Conservation (phyloP, 2,888 invertebrate species). For the Archips crataeganus region DNA sequence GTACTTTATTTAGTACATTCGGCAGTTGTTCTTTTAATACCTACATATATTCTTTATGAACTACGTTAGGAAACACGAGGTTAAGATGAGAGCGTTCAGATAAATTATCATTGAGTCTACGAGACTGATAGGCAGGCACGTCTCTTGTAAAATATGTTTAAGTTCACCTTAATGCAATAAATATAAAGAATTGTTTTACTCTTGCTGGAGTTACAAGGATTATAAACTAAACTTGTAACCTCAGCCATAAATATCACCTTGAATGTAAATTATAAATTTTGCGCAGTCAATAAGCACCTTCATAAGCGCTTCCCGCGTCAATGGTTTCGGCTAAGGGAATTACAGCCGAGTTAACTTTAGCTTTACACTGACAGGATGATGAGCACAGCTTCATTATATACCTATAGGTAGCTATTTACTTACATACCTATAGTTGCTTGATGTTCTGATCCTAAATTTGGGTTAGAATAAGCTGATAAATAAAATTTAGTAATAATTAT, state of each 20-base stretch:
- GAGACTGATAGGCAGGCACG: too few species aligned
- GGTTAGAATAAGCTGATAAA: not conserved
- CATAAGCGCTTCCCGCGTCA: constrained; percentile 13
- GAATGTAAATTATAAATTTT: constrained; percentile 1
- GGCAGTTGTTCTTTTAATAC: too few species aligned
- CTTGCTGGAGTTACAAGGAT: not conserved
- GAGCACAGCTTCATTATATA: constrained; percentile 2
- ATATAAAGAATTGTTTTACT: too few species aligned
- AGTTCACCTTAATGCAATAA: too few species aligned
- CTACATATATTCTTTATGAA: too few species aligned
- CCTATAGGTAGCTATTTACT: not conserved
- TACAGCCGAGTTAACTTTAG: constrained; percentile 5
- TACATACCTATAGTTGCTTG: not conserved
- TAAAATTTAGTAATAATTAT: too few species aligned
- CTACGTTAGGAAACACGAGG: too few species aligned
- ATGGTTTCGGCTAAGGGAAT: constrained; percentile 8
- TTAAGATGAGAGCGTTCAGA: too few species aligned
- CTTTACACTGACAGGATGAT: constrained; percentile 10
- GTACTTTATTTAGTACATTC: too few species aligned
- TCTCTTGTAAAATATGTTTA: too few species aligned
- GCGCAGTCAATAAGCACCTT: constrained; percentile 8
- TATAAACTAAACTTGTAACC: not conserved
- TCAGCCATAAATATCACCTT: not conserved
- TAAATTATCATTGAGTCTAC: too few species aligned
- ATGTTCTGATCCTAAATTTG: not conserved